phyloP scores from a whole-genome alignment of 2,888 invertebrate genomes.

The Microctonus brassicae region DNA sequence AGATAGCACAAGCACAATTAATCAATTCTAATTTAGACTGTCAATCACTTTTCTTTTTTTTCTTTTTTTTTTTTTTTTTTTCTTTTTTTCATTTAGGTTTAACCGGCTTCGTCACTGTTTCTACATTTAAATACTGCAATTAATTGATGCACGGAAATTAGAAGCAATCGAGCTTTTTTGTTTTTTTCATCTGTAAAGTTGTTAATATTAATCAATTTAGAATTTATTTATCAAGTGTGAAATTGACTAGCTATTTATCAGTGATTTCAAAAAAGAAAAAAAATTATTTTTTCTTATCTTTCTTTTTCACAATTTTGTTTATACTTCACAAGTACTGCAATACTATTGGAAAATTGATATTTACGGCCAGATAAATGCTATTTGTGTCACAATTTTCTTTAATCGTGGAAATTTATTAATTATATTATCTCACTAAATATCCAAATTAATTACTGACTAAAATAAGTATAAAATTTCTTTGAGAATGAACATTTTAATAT shows the following conservation, averaged over 20 bases:
- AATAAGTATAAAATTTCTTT: slow-evolving; percentile 14
- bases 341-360: not conserved
- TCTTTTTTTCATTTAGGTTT: not conserved
- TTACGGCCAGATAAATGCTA: not conserved
- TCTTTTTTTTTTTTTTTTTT: no score
- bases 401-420: not conserved
- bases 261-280: no score
- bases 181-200: not conserved
- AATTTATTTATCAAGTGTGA: not conserved
- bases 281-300: no score
- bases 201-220: not conserved
- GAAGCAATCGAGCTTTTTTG: not conserved
- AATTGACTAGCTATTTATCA: no score
- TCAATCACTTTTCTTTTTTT: slow-evolving; percentile 7
- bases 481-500: slow-evolving; percentile 11
- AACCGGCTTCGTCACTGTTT: not conserved
- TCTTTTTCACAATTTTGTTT: not conserved
- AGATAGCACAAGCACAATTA: slow-evolving; percentile 15
- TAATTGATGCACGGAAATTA: not conserved
- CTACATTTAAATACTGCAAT: not conserved
- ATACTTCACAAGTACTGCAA: not conserved
- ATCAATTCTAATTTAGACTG: slow-evolving; percentile 13
- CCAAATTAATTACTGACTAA: not conserved
- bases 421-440: not conserved
- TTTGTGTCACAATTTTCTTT: slow-evolving; percentile 5